Conservation (phyloP, 2,888 invertebrate species). For the Nysson spinosus region DNA sequence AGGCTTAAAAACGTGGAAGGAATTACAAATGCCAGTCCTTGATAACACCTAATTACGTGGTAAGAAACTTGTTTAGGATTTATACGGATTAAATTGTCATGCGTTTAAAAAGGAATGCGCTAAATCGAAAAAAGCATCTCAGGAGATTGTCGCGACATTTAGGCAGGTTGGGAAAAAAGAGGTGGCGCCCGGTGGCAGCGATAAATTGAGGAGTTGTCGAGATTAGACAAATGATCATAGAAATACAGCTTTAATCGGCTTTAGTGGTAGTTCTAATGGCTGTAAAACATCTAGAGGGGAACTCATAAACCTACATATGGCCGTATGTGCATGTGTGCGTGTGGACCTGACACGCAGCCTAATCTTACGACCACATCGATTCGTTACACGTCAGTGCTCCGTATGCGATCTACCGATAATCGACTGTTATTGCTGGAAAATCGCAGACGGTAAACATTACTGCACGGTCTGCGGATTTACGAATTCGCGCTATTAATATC, state of each 20-base stretch:
- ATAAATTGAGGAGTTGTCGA: slow-evolving; percentile 35
- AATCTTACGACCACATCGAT: slow-evolving; percentile 42
- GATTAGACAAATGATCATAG: slow-evolving; percentile 34
- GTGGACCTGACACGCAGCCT: slow-evolving; percentile 25
- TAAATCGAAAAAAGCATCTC: not conserved
- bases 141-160: slow-evolving; percentile 36
- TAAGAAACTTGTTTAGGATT: slow-evolving; percentile 29
- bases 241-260: slow-evolving; percentile 25
- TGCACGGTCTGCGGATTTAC: not conserved
- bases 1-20: too few relatives aligned
- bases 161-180: slow-evolving; percentile 36
- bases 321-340: not conserved
- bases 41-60: slow-evolving; percentile 14
- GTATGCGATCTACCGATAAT: slow-evolving; percentile 47
- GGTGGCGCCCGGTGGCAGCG: slow-evolving; percentile 11
- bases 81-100: slow-evolving; percentile 19
- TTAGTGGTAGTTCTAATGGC: slow-evolving; percentile 2
- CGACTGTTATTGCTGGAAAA: slow-evolving; percentile 32
- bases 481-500: too few relatives aligned
- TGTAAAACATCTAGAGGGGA: slow-evolving; percentile 13
- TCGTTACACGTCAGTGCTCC: slow-evolving; percentile 41
- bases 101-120: not conserved
- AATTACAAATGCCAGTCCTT: too few relatives aligned
- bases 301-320: slow-evolving; percentile 15
- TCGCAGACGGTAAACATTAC: slow-evolving; percentile 26